Evolutionary conservation across 2,797 vertebrate species (phyloP).

Genomic region (Luscinia megarhynchos): DNA sequence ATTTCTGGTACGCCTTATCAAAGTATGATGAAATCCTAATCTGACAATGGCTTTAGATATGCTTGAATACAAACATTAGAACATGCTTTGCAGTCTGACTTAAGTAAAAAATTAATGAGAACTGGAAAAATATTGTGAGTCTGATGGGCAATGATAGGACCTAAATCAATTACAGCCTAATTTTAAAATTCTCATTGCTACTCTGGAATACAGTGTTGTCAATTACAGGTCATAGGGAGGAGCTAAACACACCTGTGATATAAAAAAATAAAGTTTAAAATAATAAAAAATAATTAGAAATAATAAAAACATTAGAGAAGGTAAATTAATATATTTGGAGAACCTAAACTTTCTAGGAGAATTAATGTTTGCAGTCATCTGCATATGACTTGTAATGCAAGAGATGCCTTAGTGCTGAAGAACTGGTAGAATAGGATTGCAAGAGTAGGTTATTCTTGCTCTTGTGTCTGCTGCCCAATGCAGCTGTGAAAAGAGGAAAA

Average conservation of each 20-base stretch:
- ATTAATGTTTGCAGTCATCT: background rate
- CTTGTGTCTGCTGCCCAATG: background rate
- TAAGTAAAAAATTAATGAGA: background rate
- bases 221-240: background rate
- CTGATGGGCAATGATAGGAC: background rate
- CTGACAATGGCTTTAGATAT: background rate
- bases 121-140: background rate
- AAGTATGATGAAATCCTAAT: background rate
- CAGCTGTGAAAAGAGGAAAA: background rate
- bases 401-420: background rate
- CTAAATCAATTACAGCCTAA: background rate
- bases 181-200: background rate
- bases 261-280: background rate
- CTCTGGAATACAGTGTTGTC: background rate
- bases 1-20: background rate
- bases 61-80: background rate
- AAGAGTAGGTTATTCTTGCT: background rate
- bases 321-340: background rate
- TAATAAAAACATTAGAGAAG: background rate
- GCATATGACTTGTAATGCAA: background rate
- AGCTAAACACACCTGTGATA: background rate
- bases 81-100: background rate
- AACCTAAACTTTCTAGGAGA: background rate
- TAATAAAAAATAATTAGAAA: background rate
- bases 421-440: background rate